A percentile compares a stretch with the other conserved stretches of the same genome.
Conservation (phyloP, 2,888 invertebrate genomes). For the Suillia variegata region DNA sequence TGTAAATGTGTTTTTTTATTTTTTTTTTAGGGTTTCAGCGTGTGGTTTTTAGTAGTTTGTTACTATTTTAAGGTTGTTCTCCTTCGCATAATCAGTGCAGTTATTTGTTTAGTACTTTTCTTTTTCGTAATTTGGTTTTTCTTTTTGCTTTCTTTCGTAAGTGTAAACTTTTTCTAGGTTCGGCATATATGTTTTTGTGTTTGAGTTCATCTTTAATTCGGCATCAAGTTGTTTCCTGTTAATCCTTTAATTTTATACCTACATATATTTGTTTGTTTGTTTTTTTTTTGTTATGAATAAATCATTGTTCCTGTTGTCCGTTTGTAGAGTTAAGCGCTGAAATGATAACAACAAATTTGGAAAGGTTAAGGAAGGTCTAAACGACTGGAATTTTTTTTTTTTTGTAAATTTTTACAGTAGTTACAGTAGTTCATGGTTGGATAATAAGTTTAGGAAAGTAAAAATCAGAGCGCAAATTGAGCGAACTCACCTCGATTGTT, state of each 20-base stretch:
- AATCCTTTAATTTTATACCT: too few species aligned
- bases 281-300: slow-evolving; percentile 17
- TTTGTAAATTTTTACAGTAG: too few species aligned
- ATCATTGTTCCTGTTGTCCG: slow-evolving; percentile 15
- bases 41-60: slow-evolving; percentile 15
- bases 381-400: too few species aligned
- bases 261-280: slow-evolving; percentile 48
- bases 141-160: slow-evolving; percentile 2
- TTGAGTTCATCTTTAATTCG: neutral
- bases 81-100: too few species aligned
- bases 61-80: slow-evolving; percentile 3
- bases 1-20: slow-evolving; percentile 13
- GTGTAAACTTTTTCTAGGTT: neutral
- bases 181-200: neutral
- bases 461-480: too few species aligned
- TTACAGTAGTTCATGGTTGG: too few species aligned
- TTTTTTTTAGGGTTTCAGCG: neutral
- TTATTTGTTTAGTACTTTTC: neutral
- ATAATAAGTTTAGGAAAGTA: too few species aligned
- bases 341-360: slow-evolving; percentile 14
- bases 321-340: slow-evolving; percentile 34
- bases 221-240: slow-evolving; percentile 39
- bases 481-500: too few species aligned
- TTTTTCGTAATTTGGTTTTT: too few species aligned
- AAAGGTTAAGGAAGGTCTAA: too few species aligned